These are phyloP conservation scores for Diabrotica virgifera DNA, from an alignment of 1,140 invertebrate species.

Conservation along the genomic window DNA sequence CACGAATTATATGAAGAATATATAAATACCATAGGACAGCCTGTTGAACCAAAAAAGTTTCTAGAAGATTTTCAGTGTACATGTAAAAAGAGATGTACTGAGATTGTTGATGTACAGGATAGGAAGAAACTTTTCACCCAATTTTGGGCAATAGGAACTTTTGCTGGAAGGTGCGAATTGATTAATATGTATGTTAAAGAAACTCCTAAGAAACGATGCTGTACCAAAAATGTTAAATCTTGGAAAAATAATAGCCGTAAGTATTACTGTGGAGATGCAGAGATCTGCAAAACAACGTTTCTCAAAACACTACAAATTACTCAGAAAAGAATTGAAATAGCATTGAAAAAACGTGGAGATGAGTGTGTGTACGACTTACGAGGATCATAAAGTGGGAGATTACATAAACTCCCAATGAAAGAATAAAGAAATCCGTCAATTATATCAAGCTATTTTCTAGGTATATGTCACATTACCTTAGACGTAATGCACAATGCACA, in stretches of 20 bases:
- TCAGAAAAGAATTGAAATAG: not conserved
- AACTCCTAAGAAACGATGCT: not conserved
- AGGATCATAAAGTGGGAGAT: conserved; percentile 3
- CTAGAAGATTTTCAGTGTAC: not conserved
- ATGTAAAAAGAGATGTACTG: not conserved
- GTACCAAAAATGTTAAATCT: not conserved
- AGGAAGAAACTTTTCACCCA: not conserved
- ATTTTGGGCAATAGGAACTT: not conserved
- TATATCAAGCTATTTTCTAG: not conserved
- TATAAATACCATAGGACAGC: not conserved
- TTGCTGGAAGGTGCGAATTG: not conserved
- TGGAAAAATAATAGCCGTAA: not conserved
- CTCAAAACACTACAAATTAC: not conserved
- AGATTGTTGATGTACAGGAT: not conserved
- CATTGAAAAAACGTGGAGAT: not conserved
- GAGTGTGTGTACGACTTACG: not conserved
- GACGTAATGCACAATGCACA: not conserved
- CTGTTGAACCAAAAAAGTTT: not conserved
- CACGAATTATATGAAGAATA: not conserved
- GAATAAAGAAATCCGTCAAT: not conserved
- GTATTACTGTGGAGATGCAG: not conserved
- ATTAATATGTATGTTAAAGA: not conserved
- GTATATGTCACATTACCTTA: not conserved
- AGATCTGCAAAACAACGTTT: not conserved
- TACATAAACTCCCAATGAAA: not conserved